phyloP scores from a whole-genome alignment of 1,140 invertebrate genomes.

The Paraescarpia echinospica region DNA sequence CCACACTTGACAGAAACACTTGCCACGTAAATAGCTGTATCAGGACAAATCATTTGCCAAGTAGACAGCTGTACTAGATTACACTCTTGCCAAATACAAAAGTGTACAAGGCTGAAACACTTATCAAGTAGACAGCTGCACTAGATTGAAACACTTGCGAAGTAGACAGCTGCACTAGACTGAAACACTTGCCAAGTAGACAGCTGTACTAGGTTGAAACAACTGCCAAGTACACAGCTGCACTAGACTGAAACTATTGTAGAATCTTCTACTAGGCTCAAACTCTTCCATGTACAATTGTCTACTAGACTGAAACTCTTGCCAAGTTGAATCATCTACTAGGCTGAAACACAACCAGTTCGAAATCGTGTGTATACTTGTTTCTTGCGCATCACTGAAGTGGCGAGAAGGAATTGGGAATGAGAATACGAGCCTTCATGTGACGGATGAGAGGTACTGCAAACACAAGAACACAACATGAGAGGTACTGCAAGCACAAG shows the following conservation, averaged over 20 bases:
- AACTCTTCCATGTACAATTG: too few species aligned
- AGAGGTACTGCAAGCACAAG: constrained; percentile 18
- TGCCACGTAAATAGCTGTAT: not conserved
- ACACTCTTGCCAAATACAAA: not conserved
- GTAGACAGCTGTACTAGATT: not conserved
- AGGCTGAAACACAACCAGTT: not conserved
- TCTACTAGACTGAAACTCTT: not conserved
- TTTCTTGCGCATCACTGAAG: constrained; percentile 66
- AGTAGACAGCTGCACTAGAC: not conserved
- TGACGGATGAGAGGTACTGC: constrained; percentile 88
- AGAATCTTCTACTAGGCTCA: too few species aligned
- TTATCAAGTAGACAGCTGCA: not conserved
- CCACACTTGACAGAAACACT: not conserved
- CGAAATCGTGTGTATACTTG: not conserved
- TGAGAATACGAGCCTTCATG: constrained; percentile 90
- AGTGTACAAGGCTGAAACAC: not conserved
- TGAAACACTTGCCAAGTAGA: not conserved
- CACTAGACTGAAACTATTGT: not conserved
- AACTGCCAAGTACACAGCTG: not conserved
- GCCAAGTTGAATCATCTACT: not conserved
- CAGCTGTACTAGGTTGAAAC: not conserved
- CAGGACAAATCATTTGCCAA: not conserved
- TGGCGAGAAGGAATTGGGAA: constrained; percentile 88
- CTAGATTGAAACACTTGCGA: not conserved
- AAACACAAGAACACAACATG: not conserved